A percentile compares a stretch with the other conserved stretches of the same genome.
Evolutionary conservation across 2,113 vertebrate species (phyloP).

Genomic region (Crypturellus undulatus): DNA sequence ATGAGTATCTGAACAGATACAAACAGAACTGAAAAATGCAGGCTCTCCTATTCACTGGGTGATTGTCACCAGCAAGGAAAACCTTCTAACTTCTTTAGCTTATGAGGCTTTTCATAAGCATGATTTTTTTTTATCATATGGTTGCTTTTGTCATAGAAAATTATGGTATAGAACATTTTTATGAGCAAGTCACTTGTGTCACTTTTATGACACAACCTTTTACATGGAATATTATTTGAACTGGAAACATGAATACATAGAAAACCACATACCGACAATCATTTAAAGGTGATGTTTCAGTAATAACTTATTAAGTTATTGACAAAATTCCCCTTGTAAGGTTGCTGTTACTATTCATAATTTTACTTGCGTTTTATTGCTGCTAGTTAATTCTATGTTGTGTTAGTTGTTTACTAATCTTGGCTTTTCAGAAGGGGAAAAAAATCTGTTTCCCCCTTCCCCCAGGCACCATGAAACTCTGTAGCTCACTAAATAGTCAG

Average conservation of each 20-base stretch:
- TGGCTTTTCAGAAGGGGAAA: not conserved
- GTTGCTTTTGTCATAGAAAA: not conserved
- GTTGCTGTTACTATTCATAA: not conserved
- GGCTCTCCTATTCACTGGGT: constrained; percentile 5
- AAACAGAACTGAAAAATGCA: constrained; percentile 54
- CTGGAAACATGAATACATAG: not conserved
- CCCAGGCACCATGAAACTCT: not conserved
- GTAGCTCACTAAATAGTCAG: not conserved
- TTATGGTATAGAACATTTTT: not conserved
- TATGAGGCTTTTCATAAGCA: constrained; percentile 15
- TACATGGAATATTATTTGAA: not conserved
- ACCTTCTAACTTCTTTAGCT: constrained; percentile 16
- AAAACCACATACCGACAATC: not conserved
- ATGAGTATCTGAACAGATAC: constrained; percentile 47
- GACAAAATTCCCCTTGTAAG: not conserved
- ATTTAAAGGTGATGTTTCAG: not conserved
- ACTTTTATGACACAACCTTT: not conserved
- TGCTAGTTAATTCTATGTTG: not conserved
- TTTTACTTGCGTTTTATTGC: not conserved
- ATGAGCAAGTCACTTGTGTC: no score
- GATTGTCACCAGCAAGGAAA: not conserved
- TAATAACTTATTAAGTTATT: not conserved
- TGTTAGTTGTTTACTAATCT: not conserved
- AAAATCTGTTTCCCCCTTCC: not conserved
- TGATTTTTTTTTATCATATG: not conserved